Evolutionary conservation across 2,888 invertebrate species (phyloP).

Genomic region (Bembecia ichneumoniformis): DNA sequence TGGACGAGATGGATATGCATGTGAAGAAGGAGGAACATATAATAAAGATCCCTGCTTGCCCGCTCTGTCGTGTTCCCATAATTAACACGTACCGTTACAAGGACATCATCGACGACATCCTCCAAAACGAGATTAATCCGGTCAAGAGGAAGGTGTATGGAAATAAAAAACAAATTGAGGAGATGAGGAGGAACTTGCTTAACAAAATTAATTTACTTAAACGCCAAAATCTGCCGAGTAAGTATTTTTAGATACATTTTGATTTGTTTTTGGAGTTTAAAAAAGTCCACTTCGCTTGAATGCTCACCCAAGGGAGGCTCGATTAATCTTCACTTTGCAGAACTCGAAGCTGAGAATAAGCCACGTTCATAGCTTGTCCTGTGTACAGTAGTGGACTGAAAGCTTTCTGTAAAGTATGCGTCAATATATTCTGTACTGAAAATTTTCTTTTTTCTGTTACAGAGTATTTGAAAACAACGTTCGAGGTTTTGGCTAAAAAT

Average conservation of each 20-base stretch:
- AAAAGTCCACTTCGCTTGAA: too few relatives aligned
- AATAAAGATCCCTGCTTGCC: slow-evolving; percentile 34
- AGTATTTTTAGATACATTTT: too few relatives aligned
- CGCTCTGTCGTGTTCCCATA: too few relatives aligned
- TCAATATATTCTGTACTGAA: not conserved
- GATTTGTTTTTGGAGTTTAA: too few relatives aligned
- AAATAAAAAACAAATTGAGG: slow-evolving; percentile 22
- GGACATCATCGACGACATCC: slow-evolving; percentile 53
- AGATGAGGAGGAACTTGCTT: slow-evolving; percentile 18
- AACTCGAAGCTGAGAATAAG: too few relatives aligned
- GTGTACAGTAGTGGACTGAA: too few relatives aligned
- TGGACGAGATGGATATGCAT: slow-evolving; percentile 53
- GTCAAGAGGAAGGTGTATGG: slow-evolving; percentile 55
- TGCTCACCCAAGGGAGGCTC: too few relatives aligned
- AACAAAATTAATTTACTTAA: slow-evolving; percentile 5
- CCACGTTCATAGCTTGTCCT: too few relatives aligned
- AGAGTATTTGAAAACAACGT: not conserved
- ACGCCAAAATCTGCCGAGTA: not conserved
- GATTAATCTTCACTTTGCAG: too few relatives aligned
- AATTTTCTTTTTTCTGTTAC: not conserved
- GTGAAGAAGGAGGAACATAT: slow-evolving; percentile 37
- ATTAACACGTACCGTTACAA: slow-evolving; percentile 72
- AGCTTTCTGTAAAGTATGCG: too few relatives aligned
- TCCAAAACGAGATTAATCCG: slow-evolving; percentile 45
- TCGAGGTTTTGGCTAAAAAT: not conserved